A percentile compares a stretch with the other conserved stretches of the same genome.
phyloP scores from a whole-genome alignment of 2,113 vertebrate genomes.

The Camelus bactrianus region DNA sequence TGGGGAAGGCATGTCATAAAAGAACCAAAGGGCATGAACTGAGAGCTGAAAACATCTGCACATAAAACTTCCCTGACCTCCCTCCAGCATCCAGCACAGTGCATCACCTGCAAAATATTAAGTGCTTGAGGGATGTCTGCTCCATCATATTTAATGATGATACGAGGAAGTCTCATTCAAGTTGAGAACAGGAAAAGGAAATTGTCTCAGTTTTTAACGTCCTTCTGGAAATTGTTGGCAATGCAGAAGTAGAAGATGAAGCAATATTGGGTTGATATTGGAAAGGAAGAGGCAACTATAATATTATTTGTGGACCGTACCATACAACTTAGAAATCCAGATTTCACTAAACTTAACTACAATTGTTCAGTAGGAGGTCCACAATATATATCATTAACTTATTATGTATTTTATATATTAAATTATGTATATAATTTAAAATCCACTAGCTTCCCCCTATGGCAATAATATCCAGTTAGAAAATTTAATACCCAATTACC shows the following conservation, averaged over 20 bases:
- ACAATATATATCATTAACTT: neutral
- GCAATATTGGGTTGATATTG: neutral
- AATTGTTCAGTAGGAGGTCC: neutral
- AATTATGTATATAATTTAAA: neutral
- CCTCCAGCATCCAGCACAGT: rapidly evolving
- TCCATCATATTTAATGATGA: neutral
- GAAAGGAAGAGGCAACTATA: neutral
- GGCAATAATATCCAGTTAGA: neutral
- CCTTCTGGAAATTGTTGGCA: neutral
- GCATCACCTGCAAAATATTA: neutral
- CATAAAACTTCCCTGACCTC: neutral
- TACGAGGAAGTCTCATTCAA: neutral
- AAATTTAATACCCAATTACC: neutral
- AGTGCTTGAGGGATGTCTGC: neutral
- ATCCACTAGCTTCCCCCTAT: neutral
- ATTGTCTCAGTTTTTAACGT: neutral
- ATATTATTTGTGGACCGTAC: neutral
- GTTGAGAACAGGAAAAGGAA: neutral
- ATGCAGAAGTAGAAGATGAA: neutral
- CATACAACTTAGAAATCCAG: neutral
- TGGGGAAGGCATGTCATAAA: neutral
- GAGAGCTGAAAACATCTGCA: neutral
- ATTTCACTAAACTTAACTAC: neutral
- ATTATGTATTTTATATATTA: neutral
- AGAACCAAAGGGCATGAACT: neutral